A percentile compares a stretch with the other conserved stretches of the same genome.
Conservation (phyloP, 2,113 vertebrate genomes). For the Xenopus laevis region DNA sequence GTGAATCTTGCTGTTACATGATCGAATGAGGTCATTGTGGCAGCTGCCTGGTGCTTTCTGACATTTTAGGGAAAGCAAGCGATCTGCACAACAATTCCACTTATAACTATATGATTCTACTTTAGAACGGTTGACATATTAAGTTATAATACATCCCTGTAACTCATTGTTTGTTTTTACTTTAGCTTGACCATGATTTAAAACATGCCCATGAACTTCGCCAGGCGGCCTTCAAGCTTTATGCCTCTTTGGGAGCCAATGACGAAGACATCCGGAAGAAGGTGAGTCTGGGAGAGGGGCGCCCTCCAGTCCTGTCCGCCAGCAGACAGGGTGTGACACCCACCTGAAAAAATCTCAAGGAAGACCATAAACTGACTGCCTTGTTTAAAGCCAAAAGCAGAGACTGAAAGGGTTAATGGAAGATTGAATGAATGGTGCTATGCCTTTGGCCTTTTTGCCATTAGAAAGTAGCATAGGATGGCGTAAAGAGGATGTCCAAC, state of each 20-base stretch:
- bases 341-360: constrained; percentile 59
- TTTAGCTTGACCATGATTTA: constrained; percentile 93
- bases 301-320: constrained; percentile 52
- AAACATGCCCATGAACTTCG: constrained; percentile 96
- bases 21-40: no score
- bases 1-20: no score
- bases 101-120: no score
- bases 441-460: constrained; percentile 48
- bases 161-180: constrained; percentile 30
- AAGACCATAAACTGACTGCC: constrained; percentile 61
- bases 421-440: constrained; percentile 54
- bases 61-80: no score
- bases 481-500: constrained; percentile 44
- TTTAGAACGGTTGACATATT: no score
- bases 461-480: constrained; percentile 52
- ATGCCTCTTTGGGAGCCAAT: constrained; percentile 93
- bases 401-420: constrained; percentile 59
- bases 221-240: constrained; percentile 97
- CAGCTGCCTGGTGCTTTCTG: neutral
- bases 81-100: no score
- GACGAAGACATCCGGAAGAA: constrained; percentile 98
- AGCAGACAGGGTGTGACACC: constrained; percentile 52
- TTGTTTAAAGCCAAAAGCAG: constrained; percentile 51
- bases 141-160: no score
- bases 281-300: constrained; percentile 67